phyloP scores from a whole-genome alignment of 2,113 vertebrate species.

The Lophotis ruficrista region DNA sequence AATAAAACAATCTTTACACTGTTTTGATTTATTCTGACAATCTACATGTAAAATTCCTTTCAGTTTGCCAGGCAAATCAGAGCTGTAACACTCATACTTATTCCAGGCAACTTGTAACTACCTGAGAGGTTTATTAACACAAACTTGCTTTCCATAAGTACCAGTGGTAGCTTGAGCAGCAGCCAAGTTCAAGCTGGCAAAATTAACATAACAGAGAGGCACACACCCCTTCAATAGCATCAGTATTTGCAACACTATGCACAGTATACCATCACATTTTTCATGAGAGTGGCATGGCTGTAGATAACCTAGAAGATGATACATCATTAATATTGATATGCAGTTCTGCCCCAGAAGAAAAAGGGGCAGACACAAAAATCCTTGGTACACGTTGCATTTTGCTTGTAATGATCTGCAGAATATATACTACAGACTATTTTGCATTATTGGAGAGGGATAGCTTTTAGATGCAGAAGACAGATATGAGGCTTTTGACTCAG shows the following conservation, averaged over 20 bases:
- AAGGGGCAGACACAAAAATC: neutral
- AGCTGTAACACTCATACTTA: neutral
- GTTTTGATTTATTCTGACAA: neutral
- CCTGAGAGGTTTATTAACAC: neutral
- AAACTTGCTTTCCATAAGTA: constrained; percentile 47
- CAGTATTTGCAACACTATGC: neutral
- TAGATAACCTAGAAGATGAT: neutral
- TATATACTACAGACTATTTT: neutral
- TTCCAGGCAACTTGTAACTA: constrained; percentile 14
- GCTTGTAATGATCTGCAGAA: neutral
- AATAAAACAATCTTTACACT: neutral
- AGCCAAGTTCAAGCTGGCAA: neutral
- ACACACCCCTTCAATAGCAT: neutral
- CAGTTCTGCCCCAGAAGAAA: neutral
- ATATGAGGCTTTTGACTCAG: neutral
- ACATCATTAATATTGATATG: neutral
- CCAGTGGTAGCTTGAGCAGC: neutral
- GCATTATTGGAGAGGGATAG: neutral
- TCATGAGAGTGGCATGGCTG: neutral
- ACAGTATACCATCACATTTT: neutral
- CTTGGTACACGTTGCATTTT: neutral
- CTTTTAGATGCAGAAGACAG: neutral
- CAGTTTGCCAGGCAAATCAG: neutral
- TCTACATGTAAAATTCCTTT: neutral
- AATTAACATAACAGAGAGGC: constrained; percentile 15